A percentile compares a stretch with the other conserved stretches of the same genome.
Conservation (phyloP, 2,797 vertebrate genomes). For the Poliocrania exsul region DNA sequence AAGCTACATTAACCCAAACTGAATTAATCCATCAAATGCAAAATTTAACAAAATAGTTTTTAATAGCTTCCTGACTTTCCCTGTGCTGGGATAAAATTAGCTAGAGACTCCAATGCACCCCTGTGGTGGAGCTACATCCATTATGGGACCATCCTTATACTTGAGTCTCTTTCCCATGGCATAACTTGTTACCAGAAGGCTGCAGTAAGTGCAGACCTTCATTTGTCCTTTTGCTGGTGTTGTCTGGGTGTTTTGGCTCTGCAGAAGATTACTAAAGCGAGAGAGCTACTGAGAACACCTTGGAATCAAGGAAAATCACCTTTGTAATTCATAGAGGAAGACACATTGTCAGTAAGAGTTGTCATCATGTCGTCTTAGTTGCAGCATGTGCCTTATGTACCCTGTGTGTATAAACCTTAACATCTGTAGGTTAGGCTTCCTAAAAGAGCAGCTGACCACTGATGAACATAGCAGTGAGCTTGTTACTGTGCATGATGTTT, state of each 20-base stretch:
- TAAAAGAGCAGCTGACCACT: not conserved
- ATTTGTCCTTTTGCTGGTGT: not conserved
- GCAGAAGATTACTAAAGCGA: not conserved
- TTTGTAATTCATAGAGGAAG: not conserved
- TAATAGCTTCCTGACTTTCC: not conserved
- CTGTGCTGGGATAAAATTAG: not conserved
- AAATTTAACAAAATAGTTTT: not conserved
- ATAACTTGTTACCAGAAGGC: not conserved
- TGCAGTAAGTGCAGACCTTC: not conserved
- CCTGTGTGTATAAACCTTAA: not conserved
- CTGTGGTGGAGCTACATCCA: fast-evolving
- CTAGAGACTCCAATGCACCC: not conserved
- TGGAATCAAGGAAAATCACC: not conserved
- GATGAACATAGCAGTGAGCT: not conserved
- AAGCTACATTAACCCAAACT: not conserved
- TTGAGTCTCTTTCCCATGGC: not conserved
- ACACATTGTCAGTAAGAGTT: not conserved
- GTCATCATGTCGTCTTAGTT: not conserved
- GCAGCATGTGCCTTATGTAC: not conserved
- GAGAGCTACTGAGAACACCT: not conserved
- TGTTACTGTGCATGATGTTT: not conserved
- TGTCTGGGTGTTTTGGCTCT: not conserved
- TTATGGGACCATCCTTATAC: not conserved
- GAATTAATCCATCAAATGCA: not conserved
- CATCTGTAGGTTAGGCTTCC: not conserved